Base-by-base conservation (phyloP, 2,888 invertebrate genomes). In the Microctonus aethiopoides region DNA sequence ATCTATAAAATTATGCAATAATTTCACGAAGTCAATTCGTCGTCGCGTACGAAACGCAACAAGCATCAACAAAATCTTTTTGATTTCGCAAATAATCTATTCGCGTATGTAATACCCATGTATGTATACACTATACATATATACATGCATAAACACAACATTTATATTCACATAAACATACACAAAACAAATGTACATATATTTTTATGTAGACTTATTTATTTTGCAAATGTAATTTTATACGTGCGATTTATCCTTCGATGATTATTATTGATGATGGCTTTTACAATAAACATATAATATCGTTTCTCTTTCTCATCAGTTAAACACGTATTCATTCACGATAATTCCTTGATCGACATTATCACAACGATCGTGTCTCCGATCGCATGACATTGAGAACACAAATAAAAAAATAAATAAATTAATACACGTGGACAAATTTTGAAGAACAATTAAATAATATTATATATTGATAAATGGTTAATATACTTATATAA, bases 41-140 rank as follows among this genome's bases (percentile, higher is more conserved):
- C 9, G 46, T 46, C 46, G 46, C 46, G n/a, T n/a, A 20, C 34
- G 22, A 59, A 63, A 71, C 63, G 67, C 71, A 41, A 54, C 36
- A 29, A 67, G 67, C 70, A 70, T 70, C 26, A 24, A 16, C 67
- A 67, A 70, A 62, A n/a, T 39, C 32, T 32, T 59, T 65, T 60
- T 67, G 60, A 56, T 67, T 67, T 70, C 67, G 67, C 62, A 70
- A 70, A 70, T 61, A 13, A 29, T 52, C 13, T 24, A n/a, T 34
- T 34, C 11, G 20, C n/a, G n/a, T 59, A 59, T 34, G 20, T n/a
- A 11, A 34, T n/a, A 32, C 29, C 29, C 29, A 32, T 22, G 10
- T 56, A 34, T 26, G 3, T 32, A 10, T 32, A 26, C 5, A 24
- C 41, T 13, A 29, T 56, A 56, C n/a, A 2, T 56, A 56, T 13